These are phyloP conservation scores for Brachypalpus laphriformis DNA, from an alignment of 2,888 invertebrate species.

Conservation along the genomic window DNA sequence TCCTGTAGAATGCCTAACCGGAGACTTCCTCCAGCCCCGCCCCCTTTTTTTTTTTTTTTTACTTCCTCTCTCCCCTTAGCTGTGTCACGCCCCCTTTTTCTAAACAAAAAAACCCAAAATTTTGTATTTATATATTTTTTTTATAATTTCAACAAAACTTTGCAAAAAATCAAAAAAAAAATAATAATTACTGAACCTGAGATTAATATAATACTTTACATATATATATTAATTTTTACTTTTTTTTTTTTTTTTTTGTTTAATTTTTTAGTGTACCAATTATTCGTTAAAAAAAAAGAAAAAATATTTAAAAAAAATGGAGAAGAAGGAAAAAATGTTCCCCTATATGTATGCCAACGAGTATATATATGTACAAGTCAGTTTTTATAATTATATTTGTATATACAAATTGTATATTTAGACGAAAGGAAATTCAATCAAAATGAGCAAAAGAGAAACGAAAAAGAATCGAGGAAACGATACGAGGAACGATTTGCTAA, in stretches of 20 bases:
- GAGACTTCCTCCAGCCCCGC: background rate
- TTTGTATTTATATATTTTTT: slow-evolving; percentile 36
- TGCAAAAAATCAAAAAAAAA: background rate
- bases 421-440: slow-evolving; percentile 15
- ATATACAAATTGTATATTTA: slow-evolving; percentile 28
- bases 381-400: slow-evolving; percentile 35
- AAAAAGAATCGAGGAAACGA: background rate
- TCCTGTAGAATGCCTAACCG: slow-evolving; percentile 78
- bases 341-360: slow-evolving; percentile 35
- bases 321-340: background rate
- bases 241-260: slow-evolving; percentile 6
- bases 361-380: too few species aligned
- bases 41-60: slow-evolving; percentile 8
- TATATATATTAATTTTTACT: too few species aligned
- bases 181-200: slow-evolving; percentile 20
- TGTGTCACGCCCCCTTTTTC: slow-evolving; percentile 4
- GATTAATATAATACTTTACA: slow-evolving; percentile 34
- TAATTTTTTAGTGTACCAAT: background rate
- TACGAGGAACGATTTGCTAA: background rate
- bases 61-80: background rate
- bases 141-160: slow-evolving; percentile 8
- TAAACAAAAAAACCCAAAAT: background rate
- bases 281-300: slow-evolving; percentile 1
- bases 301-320: background rate
- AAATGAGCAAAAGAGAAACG: slow-evolving; percentile 3